Evolutionary conservation across 1,140 invertebrate genomes (phyloP).

Genomic region (Hermetia illucens): DNA sequence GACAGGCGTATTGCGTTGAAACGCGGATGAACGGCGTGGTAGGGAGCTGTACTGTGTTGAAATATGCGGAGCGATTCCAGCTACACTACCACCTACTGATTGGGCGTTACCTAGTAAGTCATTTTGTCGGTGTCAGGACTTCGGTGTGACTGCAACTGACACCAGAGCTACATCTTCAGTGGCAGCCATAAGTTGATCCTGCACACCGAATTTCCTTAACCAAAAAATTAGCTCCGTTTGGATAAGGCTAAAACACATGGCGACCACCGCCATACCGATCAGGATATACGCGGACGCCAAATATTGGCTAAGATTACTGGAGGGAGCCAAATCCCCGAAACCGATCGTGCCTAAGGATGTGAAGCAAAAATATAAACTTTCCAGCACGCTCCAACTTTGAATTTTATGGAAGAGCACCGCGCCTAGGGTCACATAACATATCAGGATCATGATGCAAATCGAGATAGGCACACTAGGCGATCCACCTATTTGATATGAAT

Average conservation of each 20-base stretch:
- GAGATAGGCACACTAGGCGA: constrained; percentile 60
- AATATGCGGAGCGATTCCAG: constrained; percentile 13
- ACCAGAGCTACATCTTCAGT: constrained; percentile 26
- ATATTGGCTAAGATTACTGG: constrained; percentile 39
- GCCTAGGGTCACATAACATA: constrained; percentile 81
- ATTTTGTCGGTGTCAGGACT: constrained; percentile 29
- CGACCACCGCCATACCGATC: constrained; percentile 86
- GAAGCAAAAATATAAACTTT: constrained; percentile 91
- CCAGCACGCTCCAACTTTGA: constrained; percentile 80
- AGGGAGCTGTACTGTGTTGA: constrained; percentile 24
- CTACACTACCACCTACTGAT: constrained; percentile 1
- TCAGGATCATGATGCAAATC: constrained; percentile 76
- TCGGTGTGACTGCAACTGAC: constrained; percentile 24
- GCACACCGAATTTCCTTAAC: constrained; percentile 40
- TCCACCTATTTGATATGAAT: neutral
- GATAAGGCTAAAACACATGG: constrained; percentile 93
- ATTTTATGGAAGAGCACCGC: constrained; percentile 80
- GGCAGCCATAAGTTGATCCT: constrained; percentile 25
- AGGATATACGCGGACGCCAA: constrained; percentile 73
- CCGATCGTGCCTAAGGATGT: constrained; percentile 81
- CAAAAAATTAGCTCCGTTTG: constrained; percentile 76
- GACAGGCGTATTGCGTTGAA: constrained; percentile 46
- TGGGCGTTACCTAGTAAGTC: constrained; percentile 9
- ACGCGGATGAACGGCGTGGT: constrained; percentile 26
- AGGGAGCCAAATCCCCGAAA: constrained; percentile 69